Evolutionary conservation across 2,113 vertebrate species (phyloP), one percentile per base, ranked within the genome.

Genomic region (Fulmarus glacialis): DNA sequence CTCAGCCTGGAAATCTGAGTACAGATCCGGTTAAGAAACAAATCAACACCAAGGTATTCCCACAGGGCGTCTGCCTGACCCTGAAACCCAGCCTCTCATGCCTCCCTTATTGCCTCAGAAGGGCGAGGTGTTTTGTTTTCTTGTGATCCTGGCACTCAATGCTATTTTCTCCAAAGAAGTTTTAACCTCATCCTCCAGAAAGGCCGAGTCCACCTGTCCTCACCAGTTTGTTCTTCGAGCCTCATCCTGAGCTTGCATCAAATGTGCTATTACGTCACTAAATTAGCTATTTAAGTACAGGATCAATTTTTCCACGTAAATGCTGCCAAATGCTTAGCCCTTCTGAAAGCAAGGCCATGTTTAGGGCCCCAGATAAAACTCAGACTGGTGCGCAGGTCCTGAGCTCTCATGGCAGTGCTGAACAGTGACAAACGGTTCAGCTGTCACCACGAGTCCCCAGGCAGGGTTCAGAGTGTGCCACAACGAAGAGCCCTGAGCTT

Each of bases 251-350:
- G 36, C 89, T 70, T 9, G 42, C 91, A 82, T 34, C 81, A 59
- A 70, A 91, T 24, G 30, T 15, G 72, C 67, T 58, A 23, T 24
- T 23, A 38, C 4, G 3, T 72, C 86, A 75, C 64, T 30, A 1
- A 52, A 47, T 68, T 2, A 85, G 95, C 92, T 97, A 93, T 93
- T 95, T 84, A 71, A 80, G 87, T 11, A 16, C 81, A 75, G 58
- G 84, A 92, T 82, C 38, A 4, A 80, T 64, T 79, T 74, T 87
- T 50, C 56, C 71, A 50, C 2, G 6, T 9, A 84, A 93, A 71
- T 2, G 36, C 45, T 94, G 95, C 92, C 93, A 92, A 89, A 56
- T 42, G 82, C 79, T 94, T 34, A 77, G 86, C 85, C 50, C 62
- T 82, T 81, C 48, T 11, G 30, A 47, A n/a, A 45, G 81, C 34